Conservation (phyloP, 2,888 invertebrate species). For the Neoaliturus tenellus region DNA sequence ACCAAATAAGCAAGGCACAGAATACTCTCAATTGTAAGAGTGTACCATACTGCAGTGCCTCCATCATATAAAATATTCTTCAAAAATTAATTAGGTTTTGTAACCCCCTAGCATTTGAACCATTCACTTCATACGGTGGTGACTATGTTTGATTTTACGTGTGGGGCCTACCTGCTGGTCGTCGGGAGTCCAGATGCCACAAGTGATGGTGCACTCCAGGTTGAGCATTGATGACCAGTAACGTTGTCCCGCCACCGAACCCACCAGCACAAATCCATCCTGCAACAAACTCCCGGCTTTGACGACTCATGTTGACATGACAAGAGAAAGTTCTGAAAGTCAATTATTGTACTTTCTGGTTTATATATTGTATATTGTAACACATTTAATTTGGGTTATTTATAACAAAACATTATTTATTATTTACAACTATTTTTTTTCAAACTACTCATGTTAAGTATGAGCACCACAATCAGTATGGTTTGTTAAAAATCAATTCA, state of each 20-base stretch:
- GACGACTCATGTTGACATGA: background rate
- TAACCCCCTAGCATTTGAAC: too few relatives aligned
- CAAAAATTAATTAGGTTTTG: too few relatives aligned
- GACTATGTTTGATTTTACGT: too few relatives aligned
- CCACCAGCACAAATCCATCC: slow-evolving; percentile 99
- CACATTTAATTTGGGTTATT: background rate
- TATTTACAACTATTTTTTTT: too few relatives aligned
- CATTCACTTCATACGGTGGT: too few relatives aligned
- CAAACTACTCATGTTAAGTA: too few relatives aligned
- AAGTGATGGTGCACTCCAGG: slow-evolving; percentile 94
- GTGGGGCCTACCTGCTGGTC: slow-evolving; percentile 88
- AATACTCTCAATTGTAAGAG: too few relatives aligned
- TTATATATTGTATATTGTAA: background rate
- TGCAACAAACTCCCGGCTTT: slow-evolving; percentile 70
- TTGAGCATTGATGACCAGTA: slow-evolving; percentile 99
- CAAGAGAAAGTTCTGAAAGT: background rate
- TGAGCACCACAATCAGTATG: too few relatives aligned
- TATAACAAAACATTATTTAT: background rate
- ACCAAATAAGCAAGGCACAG: too few relatives aligned
- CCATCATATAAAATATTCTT: too few relatives aligned
- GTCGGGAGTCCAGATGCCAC: slow-evolving; percentile 98
- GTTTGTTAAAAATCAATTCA: too few relatives aligned
- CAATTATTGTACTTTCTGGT: background rate
- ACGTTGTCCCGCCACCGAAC: slow-evolving; percentile 97
- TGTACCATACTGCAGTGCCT: too few relatives aligned